Base-by-base conservation (phyloP, 2,113 vertebrate genomes). In the Catharus fuscescens region DNA sequence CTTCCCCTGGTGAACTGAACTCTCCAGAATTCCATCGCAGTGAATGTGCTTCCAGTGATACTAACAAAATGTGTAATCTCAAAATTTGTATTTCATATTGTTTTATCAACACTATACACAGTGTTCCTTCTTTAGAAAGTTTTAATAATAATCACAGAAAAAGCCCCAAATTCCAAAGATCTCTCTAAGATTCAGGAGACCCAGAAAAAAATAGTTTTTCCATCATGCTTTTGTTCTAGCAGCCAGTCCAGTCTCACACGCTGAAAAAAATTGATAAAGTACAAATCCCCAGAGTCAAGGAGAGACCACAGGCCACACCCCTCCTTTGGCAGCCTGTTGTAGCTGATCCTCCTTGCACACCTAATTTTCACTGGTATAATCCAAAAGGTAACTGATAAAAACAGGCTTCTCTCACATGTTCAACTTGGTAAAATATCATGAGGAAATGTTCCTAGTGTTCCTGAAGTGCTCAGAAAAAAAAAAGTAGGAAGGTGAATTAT, bases 281-380 rank as follows among this genome's bases (percentile, higher is more conserved):
- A 78, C 53, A 59, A 88, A 70, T 79, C 66, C 38, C 47, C 3
- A 3, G 90, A 96, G 89, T 32, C 40, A 45, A 67, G 29, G 20
- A 72, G 76, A 79, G 80, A 57, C 56, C 56, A 88, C 34, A 69
- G 90, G 90, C 93, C 88, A 95, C 61, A 48, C 48, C 45, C 29
- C 16, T 78, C 66, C 66, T 80, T 88, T 77, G 87, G 86, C 80
- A 85, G 42, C 19, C 72, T 83, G 31, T 31, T 83, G 57, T 79
- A 88, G 44, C 25, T 80, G 87, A 79, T 96, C 64, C 67, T 95
- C 26, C 88, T 95, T 60, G 50, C 78, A 72, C 60, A 65, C 53
- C 69, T 95, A 94, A 81, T 93, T 88, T 81, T 73, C 61, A 59
- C 29, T 60, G 32, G 25, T 88, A 72, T 83, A 91, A 93, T 91